Percentiles rank a stretch among this genome's conserved stretches.
phyloP scores from a whole-genome alignment of 2,797 vertebrate species.

The Champsocephalus esox region DNA sequence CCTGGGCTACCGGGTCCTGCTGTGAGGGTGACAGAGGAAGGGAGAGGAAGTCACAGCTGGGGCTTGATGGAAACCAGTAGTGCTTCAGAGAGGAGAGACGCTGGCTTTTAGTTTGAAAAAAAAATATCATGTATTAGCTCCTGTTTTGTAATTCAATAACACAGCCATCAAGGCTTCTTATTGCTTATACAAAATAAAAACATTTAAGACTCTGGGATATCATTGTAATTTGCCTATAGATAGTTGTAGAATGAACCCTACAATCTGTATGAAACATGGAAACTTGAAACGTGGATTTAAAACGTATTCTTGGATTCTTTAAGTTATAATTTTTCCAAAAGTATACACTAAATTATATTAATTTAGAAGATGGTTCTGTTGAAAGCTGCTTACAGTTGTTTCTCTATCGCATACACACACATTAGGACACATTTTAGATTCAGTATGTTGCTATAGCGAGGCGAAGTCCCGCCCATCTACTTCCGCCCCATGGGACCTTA shows the following conservation, averaged over 20 bases:
- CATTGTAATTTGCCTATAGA: background rate
- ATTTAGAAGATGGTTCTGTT: background rate
- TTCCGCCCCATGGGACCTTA: no score
- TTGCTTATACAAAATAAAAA: background rate
- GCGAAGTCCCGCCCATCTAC: no score
- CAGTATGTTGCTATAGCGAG: background rate
- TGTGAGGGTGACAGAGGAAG: constrained; percentile 46
- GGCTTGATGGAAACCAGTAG: constrained; percentile 54
- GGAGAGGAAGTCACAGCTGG: constrained; percentile 40
- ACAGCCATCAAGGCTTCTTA: background rate
- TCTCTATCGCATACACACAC: background rate
- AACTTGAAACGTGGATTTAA: background rate
- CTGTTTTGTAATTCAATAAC: constrained; percentile 7
- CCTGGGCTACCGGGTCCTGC: constrained; percentile 60
- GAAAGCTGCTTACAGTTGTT: background rate
- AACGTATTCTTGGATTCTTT: background rate
- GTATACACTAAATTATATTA: background rate
- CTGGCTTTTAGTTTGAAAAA: constrained; percentile 41
- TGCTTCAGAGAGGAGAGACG: constrained; percentile 26
- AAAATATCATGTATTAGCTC: background rate
- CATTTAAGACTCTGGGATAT: constrained; percentile 4
- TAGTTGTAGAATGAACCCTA: background rate
- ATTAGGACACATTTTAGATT: background rate
- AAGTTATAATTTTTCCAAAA: background rate
- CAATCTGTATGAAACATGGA: background rate